These are phyloP conservation scores for Anthrax anthrax DNA, from an alignment of 2,888 invertebrate species.

Conservation along the genomic window DNA sequence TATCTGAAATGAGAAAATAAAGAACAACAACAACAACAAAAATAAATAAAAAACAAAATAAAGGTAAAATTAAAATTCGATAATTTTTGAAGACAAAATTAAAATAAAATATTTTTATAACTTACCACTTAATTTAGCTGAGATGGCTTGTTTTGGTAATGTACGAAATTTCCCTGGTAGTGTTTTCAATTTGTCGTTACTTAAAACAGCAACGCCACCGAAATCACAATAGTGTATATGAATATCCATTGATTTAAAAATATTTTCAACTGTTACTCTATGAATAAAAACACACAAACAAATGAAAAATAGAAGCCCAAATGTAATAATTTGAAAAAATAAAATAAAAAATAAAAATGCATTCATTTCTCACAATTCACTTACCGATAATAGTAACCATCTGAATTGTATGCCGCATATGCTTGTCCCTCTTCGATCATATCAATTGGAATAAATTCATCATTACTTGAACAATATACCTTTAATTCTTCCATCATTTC, in stretches of 20 bases:
- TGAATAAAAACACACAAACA: constrained; percentile 8
- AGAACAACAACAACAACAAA: neutral
- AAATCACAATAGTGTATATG: constrained; percentile 50
- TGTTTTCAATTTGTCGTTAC: constrained; percentile 40
- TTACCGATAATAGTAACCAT: constrained; percentile 61
- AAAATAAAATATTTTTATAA: neutral
- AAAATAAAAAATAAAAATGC: neutral
- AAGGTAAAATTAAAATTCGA: too few species aligned
- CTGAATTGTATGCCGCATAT: constrained; percentile 51
- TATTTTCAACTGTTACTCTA: constrained; percentile 41
- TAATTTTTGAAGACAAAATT: neutral
- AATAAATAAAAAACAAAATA: neutral
- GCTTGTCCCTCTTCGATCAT: constrained; percentile 44
- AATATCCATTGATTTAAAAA: constrained; percentile 40
- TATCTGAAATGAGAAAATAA: constrained; percentile 28
- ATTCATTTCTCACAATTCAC: constrained; percentile 11
- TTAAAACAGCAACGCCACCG: constrained; percentile 44
- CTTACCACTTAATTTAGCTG: constrained; percentile 47
- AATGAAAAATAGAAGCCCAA: too few species aligned
- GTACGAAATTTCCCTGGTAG: constrained; percentile 41
- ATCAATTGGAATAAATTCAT: constrained; percentile 36
- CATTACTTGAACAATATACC: constrained; percentile 40
- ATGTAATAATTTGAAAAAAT: neutral
- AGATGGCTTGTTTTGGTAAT: constrained; percentile 50
- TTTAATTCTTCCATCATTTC: constrained; percentile 54